Evolutionary conservation across 2,113 vertebrate genomes (phyloP), one percentile per base, ranked within the genome.

Genomic region (Cochlearius cochlearius): DNA sequence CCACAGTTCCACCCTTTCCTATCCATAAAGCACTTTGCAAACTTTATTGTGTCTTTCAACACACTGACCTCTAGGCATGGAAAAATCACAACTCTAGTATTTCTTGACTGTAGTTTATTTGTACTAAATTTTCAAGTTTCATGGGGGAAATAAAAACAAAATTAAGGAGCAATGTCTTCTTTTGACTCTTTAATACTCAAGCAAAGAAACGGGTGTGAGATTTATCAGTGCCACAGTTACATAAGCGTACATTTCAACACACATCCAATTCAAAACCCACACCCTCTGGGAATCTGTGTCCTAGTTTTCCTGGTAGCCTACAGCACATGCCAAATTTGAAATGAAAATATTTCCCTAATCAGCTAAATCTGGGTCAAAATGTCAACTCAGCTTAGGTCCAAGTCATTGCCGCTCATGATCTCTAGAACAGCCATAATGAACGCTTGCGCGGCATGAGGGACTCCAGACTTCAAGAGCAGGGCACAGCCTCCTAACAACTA

Each of bases 321-420:
- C 45, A 94, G 77, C 79, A 87, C 63, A 84, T 52, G 67, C 34
- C 88, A 92, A 90, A 96, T 94, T 92, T 96, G 92, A 96, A 94
- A 94, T 64, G 75, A 77, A 93, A 96, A 91, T 95, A 93, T 87
- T 95, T 88, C 74, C 75, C 74, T 91, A 87, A 95, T 96, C 94
- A 97, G 89, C 67, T 90, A 82, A 91, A 97, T 88, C 81, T 94
- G 71, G 77, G 93, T 97, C 86, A 97, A 92, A 95, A 95, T 84
- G 92, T 92, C 95, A 94, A 1, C 59, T 69, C 8, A 15, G 45
- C 38, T 96, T 90, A 95, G 71, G 78, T 62, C 71, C 75, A 67
- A 94, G 91, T 64, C 81, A 45, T 47, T 41, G 72, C 68, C 63
- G 82, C 64, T 94, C 39, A 9, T 58, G 75, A 93, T 71, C 72